Conservation (phyloP, 2,888 invertebrate genomes). For the Chalcosyrphus nemorum region DNA sequence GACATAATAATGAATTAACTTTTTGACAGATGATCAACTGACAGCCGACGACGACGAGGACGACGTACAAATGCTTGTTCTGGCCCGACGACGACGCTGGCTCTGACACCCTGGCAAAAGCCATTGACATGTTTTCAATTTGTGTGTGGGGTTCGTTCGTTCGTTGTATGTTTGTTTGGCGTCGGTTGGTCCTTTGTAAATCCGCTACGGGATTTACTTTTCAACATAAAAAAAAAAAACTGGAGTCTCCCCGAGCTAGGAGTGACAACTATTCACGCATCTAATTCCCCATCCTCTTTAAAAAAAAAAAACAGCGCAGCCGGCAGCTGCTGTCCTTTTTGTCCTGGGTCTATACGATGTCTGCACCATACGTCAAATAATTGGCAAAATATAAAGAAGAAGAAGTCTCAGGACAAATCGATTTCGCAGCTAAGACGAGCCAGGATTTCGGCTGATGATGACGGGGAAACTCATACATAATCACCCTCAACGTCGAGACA, state of each 20-base stretch:
- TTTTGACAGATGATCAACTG: slow-evolving; percentile 70
- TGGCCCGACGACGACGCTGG: slow-evolving; percentile 15
- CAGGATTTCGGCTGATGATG: slow-evolving; percentile 29
- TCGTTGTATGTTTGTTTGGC: slow-evolving; percentile 24
- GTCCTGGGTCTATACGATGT: slow-evolving; percentile 22
- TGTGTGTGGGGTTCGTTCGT: slow-evolving; percentile 1
- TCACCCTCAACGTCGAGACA: slow-evolving; percentile 63
- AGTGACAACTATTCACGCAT: slow-evolving; percentile 71
- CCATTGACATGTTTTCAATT: slow-evolving; percentile 69
- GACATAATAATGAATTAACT: slow-evolving; percentile 72
- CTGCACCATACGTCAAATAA: slow-evolving; percentile 69
- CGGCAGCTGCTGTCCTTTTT: background rate
- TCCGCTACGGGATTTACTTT: slow-evolving; percentile 66
- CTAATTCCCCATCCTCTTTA: slow-evolving; percentile 64
- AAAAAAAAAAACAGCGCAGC: background rate
- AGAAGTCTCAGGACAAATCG: slow-evolving; percentile 35
- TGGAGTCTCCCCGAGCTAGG: background rate
- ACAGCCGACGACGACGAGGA: slow-evolving; percentile 40
- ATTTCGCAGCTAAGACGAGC: slow-evolving; percentile 32
- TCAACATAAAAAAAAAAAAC: slow-evolving; percentile 49
- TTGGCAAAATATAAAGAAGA: slow-evolving; percentile 62
- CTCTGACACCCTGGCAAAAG: slow-evolving; percentile 54
- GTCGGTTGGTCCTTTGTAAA: slow-evolving; percentile 21
- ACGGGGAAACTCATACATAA: slow-evolving; percentile 40
- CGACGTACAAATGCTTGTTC: slow-evolving; percentile 35